phyloP scores from a whole-genome alignment of 2,888 invertebrate genomes.

The Branchinecta sandiegonensis region DNA sequence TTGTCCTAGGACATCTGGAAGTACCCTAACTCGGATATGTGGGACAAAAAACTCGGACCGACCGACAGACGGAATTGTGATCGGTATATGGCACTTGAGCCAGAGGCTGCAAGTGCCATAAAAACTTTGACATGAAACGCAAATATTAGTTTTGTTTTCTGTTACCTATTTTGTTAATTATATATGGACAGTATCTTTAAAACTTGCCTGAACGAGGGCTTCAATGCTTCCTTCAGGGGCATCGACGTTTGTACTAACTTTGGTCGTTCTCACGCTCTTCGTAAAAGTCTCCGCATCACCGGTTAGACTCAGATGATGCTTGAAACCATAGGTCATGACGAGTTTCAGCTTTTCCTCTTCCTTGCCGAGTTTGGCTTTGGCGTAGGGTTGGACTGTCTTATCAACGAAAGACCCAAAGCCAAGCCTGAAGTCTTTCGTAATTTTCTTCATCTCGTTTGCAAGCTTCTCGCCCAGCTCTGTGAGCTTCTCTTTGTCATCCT shows the following conservation, averaged over 20 bases:
- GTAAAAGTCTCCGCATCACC: slow-evolving; percentile 66
- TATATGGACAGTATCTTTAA: too few species aligned
- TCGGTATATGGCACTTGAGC: too few species aligned
- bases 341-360: slow-evolving; percentile 49
- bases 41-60: too few species aligned
- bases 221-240: slow-evolving; percentile 99
- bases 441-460: slow-evolving; percentile 71
- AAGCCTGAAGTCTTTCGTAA: slow-evolving; percentile 79
- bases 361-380: slow-evolving; percentile 72
- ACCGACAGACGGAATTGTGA: too few species aligned
- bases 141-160: too few species aligned
- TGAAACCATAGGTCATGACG: slow-evolving; percentile 82
- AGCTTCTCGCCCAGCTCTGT: slow-evolving; percentile 63
- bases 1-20: too few species aligned
- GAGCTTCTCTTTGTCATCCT: slow-evolving; percentile 89
- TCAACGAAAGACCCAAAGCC: slow-evolving; percentile 92
- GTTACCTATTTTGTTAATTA: too few species aligned
- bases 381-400: slow-evolving; percentile 92
- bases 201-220: not conserved
- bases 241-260: slow-evolving; percentile 90
- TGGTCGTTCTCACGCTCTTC: slow-evolving; percentile 60
- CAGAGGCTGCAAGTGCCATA: too few species aligned
- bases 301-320: slow-evolving; percentile 80
- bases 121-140: too few species aligned
- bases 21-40: too few species aligned